phyloP scores from a whole-genome alignment of 2,113 vertebrate genomes.

The Oryzias melastigma region DNA sequence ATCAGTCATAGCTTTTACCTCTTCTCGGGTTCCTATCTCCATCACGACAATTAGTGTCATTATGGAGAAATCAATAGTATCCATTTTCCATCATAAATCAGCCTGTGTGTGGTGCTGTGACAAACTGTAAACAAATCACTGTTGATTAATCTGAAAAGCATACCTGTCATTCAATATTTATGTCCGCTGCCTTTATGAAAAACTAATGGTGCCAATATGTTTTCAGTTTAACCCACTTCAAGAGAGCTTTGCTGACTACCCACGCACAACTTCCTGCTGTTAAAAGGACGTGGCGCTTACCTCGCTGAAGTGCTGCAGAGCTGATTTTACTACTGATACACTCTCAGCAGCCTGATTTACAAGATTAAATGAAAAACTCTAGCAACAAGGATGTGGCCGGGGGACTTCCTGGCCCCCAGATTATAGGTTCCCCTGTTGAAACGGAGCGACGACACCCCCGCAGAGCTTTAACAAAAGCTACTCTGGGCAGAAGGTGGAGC shows the following conservation, averaged over 20 bases:
- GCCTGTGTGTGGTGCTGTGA: slow-evolving; percentile 26
- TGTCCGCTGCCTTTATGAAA: neutral
- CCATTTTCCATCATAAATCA: slow-evolving; percentile 60
- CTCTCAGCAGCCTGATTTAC: slow-evolving; percentile 50
- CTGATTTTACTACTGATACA: slow-evolving; percentile 65
- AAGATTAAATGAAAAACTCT: slow-evolving; percentile 54
- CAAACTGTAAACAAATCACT: slow-evolving; percentile 38
- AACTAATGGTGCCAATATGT: slow-evolving; percentile 33
- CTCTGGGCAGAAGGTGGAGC: slow-evolving; percentile 3
- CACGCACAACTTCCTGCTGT: slow-evolving; percentile 62
- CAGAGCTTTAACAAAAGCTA: slow-evolving; percentile 17
- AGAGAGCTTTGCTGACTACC: slow-evolving; percentile 39
- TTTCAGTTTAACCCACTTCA: slow-evolving; percentile 37
- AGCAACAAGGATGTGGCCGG: slow-evolving; percentile 60
- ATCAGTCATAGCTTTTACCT: slow-evolving; percentile 47
- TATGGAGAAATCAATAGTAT: slow-evolving; percentile 56
- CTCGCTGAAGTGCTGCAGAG: slow-evolving; percentile 53
- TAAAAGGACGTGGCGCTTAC: slow-evolving; percentile 50
- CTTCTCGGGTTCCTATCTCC: slow-evolving; percentile 24
- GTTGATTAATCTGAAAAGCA: slow-evolving; percentile 26
- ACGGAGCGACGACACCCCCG: slow-evolving; percentile 28
- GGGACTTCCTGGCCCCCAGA: slow-evolving; percentile 62
- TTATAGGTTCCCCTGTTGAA: slow-evolving; percentile 41
- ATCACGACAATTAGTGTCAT: slow-evolving; percentile 54
- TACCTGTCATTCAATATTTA: slow-evolving; percentile 4